Evolutionary conservation across 2,113 vertebrate species (phyloP).

Genomic region (Gymnarchus niloticus): DNA sequence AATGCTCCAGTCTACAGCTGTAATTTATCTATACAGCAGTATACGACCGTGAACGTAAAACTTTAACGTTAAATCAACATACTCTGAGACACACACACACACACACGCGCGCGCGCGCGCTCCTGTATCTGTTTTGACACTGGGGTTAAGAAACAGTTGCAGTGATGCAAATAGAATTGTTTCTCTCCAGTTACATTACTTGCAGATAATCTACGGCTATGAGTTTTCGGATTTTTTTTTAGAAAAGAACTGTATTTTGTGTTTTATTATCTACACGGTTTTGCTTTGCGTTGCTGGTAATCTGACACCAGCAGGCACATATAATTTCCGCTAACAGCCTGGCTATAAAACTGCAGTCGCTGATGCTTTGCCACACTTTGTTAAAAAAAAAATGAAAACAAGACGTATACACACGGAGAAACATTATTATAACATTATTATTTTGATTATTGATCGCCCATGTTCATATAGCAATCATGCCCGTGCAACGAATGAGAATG

Average conservation of each 20-base stretch:
- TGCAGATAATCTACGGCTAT: neutral
- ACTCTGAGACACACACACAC: neutral
- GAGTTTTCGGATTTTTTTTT: neutral
- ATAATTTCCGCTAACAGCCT: neutral
- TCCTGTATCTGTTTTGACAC: neutral
- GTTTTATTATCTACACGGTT: neutral
- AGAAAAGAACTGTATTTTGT: neutral
- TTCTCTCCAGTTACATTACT: neutral
- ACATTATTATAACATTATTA: neutral
- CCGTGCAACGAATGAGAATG: slow-evolving; percentile 87
- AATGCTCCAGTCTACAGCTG: neutral
- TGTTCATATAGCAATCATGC: slow-evolving; percentile 65
- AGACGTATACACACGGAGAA: neutral
- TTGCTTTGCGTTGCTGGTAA: neutral
- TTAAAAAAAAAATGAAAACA: neutral
- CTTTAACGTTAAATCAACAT: neutral
- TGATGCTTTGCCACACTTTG: neutral
- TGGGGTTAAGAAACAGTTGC: neutral
- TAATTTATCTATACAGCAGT: neutral
- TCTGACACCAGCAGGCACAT: neutral
- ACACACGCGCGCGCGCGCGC: too few relatives aligned
- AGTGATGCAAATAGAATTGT: neutral
- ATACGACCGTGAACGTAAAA: neutral
- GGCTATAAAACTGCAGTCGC: neutral
- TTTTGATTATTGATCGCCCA: neutral